Evolutionary conservation across 1,140 invertebrate genomes (phyloP), one percentile per base, ranked within the genome.

Genomic region (Brevipalpus yothersi): DNA sequence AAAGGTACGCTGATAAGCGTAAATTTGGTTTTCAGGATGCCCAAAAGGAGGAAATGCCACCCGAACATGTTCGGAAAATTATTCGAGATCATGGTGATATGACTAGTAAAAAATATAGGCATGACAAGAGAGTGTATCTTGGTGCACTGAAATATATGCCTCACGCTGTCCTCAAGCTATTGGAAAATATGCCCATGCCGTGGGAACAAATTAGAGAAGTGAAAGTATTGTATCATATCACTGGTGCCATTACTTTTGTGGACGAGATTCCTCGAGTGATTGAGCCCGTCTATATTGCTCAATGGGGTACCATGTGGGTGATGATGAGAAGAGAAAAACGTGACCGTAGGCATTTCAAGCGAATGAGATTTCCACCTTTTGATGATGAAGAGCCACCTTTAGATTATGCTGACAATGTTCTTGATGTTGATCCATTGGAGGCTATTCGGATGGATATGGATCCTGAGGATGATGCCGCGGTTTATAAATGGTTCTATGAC

Each of bases 301-400:
- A 99, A 72, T 99, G 95, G 95, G 94, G 90, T 54, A 93, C 94
- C 7, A 99, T 99, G 93, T 99, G 95, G 95, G 96, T 99, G 63
- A 98, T 98, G 90, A 98, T 99, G 93, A 76, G 95, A 65, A 78
- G 95, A 64, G 95, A 99, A 69, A 58, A 99, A 72, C 75, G 95
- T 63, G 95, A 99, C 78, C 81, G 95, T 69, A 79, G 94, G 43
- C 95, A 99, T 73, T 99, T 99, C 69, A 96, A 99, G 72, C 77
- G 95, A 64, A 99, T 99, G 95, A 77, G 95, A 65, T 99, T 99
- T 70, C 95, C 95, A 41, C 95, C 95, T 1, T 99, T 99, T 73
- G 95, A 99, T 73, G 95, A 99, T 75, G 95, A 99, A 75, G 95
- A 99, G 77, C 95, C 95, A 41, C 94, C 95, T 1, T 73, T 99